phyloP scores from a whole-genome alignment of 2,888 invertebrate species.

The Julus scandinavius region DNA sequence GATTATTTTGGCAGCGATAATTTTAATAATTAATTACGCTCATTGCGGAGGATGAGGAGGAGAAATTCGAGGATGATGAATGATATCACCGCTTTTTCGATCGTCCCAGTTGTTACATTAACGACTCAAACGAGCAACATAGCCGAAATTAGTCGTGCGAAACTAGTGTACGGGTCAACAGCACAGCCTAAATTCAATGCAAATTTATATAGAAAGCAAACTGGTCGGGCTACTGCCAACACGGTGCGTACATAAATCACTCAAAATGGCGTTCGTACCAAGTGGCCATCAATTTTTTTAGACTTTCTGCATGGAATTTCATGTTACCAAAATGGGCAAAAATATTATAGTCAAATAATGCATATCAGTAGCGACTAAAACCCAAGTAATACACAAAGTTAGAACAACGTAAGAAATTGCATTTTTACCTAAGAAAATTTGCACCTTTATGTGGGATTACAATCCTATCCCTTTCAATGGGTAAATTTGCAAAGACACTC shows the following conservation, averaged over 20 bases:
- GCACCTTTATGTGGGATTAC: too few relatives aligned
- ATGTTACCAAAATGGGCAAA: too few relatives aligned
- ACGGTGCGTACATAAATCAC: background rate
- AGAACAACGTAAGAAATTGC: too few relatives aligned
- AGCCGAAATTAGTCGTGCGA: conserved; percentile 13
- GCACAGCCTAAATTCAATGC: conserved; percentile 12
- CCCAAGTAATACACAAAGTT: too few relatives aligned
- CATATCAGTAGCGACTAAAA: too few relatives aligned
- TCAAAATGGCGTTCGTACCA: background rate
- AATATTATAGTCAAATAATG: too few relatives aligned
- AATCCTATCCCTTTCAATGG: too few relatives aligned
- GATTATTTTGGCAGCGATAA: background rate
- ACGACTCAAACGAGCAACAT: background rate
- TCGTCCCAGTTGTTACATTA: background rate
- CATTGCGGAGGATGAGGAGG: background rate
- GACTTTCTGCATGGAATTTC: too few relatives aligned
- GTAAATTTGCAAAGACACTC: too few relatives aligned
- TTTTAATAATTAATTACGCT: conserved; percentile 29
- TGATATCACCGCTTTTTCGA: background rate
- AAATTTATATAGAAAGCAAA: background rate
- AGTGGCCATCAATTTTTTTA: background rate
- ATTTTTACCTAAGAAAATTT: too few relatives aligned
- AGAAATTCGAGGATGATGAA: background rate
- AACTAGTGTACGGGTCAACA: conserved; percentile 3
- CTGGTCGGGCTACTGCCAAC: background rate